Evolutionary conservation across 2,888 invertebrate genomes (phyloP), one percentile per base, ranked within the genome.

Genomic region (Drosophila barbarae): DNA sequence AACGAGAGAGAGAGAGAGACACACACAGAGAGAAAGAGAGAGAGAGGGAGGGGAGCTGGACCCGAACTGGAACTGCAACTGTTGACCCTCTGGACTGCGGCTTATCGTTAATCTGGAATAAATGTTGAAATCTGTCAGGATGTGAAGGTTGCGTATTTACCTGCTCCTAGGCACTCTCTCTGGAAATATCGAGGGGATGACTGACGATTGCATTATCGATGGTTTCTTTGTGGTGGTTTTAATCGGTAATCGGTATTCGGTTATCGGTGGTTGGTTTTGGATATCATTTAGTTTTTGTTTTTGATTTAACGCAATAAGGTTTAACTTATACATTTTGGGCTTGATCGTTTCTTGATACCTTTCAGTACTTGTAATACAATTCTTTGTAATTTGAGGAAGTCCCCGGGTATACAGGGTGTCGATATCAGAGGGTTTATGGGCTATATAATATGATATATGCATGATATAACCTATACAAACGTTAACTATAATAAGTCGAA

Each of bases 321-420:
- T 55, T 8, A 2, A 13, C 18, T 15, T 21, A 21, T 21, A 26
- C n/a, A 9, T n/a, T n/a, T 57, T 68, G 28, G 21, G 10, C 35
- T 58, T 42, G 53, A 44, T 71, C 53, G 54, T 50, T 75, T 76
- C 58, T 65, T 69, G 64, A 46, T 54, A 75, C 71, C 71, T 75
- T 82, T 64, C 52, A 82, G 64, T 82, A 30, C 15, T 83, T 55
- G 53, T 60, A 79, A 77, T 69, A 65, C 69, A 79, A 72, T 71
- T 71, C 44, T 71, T 71, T 44, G 61, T 69, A 72, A 71, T 75
- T 73, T 53, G 12, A 39, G 36, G 21, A n/a, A 59, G 18, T 34
- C 46, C 12, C 18, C 21, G 32, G 23, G 10, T 10, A 13, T 10
- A 15, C 10, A 30, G 23, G 38, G 55, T 56, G 56, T 56, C 56